Evolutionary conservation across 1,140 invertebrate species (phyloP).

Genomic region (Thaumatotibia leucotreta): DNA sequence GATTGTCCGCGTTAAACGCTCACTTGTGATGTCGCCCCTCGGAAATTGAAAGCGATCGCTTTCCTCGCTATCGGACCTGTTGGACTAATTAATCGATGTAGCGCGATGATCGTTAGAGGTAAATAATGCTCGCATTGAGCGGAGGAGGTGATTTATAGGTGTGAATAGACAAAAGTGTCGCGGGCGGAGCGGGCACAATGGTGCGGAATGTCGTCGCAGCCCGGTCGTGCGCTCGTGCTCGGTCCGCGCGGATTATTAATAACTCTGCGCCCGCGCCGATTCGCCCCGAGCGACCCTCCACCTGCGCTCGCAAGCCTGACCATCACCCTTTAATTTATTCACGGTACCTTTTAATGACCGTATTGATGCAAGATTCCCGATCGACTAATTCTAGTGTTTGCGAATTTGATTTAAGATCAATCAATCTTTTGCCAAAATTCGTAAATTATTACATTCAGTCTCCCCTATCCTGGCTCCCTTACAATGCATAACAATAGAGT

Average conservation of each 20-base stretch:
- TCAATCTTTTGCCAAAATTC: constrained; percentile 36
- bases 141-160: constrained; percentile 67
- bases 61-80: constrained; percentile 72
- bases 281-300: constrained; percentile 39
- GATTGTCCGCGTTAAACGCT: constrained; percentile 73
- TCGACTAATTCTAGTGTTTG: constrained; percentile 16
- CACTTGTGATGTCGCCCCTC: constrained; percentile 71
- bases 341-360: constrained; percentile 47
- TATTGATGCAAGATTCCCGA: constrained; percentile 23
- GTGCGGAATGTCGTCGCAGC: constrained; percentile 67
- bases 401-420: constrained; percentile 33
- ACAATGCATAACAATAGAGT: constrained; percentile 64
- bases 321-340: constrained; percentile 50
- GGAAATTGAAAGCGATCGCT: constrained; percentile 75
- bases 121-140: constrained; percentile 65
- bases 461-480: constrained; percentile 40
- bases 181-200: constrained; percentile 67
- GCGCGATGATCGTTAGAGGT: constrained; percentile 59
- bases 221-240: constrained; percentile 58
- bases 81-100: constrained; percentile 74
- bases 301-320: constrained; percentile 38
- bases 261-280: constrained; percentile 45
- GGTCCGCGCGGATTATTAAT: constrained; percentile 73
- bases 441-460: constrained; percentile 41
- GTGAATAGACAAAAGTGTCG: constrained; percentile 72